phyloP scores from a whole-genome alignment of 2,888 invertebrate species.

The Danaus chrysippus region DNA sequence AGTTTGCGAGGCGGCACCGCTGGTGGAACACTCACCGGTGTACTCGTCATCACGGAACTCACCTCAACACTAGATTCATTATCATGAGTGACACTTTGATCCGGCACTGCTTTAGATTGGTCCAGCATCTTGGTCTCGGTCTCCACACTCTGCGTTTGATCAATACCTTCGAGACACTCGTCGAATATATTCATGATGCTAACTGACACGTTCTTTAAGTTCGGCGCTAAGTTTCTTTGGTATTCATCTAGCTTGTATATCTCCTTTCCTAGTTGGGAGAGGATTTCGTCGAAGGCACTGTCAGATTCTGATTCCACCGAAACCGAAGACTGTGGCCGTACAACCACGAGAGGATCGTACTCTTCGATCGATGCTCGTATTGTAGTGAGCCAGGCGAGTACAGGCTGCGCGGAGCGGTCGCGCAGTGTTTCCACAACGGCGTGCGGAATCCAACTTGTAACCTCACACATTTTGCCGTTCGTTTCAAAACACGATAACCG shows the following conservation, averaged over 20 bases:
- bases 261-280: constrained; percentile 70
- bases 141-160: constrained; percentile 30
- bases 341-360: constrained; percentile 63
- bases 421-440: constrained; percentile 69
- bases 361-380: constrained; percentile 65
- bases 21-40: constrained; percentile 47
- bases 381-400: constrained; percentile 66
- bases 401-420: constrained; percentile 57
- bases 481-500: constrained; percentile 65
- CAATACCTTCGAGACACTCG: constrained; percentile 67
- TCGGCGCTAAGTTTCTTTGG: constrained; percentile 56
- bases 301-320: constrained; percentile 47
- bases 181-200: constrained; percentile 74
- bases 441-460: constrained; percentile 75
- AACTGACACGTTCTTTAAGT: constrained; percentile 56
- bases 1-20: constrained; percentile 57
- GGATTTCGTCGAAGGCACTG: constrained; percentile 71
- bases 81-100: constrained; percentile 47
- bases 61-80: constrained; percentile 55
- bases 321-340: constrained; percentile 45
- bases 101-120: constrained; percentile 31
- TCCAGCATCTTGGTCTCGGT: constrained; percentile 30
- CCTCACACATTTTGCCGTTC: constrained; percentile 60
- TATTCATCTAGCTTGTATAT: constrained; percentile 72
- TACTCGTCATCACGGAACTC: constrained; percentile 58